Evolutionary conservation across 2,888 invertebrate genomes (phyloP).

Genomic region (Ennomos fuscantarius): DNA sequence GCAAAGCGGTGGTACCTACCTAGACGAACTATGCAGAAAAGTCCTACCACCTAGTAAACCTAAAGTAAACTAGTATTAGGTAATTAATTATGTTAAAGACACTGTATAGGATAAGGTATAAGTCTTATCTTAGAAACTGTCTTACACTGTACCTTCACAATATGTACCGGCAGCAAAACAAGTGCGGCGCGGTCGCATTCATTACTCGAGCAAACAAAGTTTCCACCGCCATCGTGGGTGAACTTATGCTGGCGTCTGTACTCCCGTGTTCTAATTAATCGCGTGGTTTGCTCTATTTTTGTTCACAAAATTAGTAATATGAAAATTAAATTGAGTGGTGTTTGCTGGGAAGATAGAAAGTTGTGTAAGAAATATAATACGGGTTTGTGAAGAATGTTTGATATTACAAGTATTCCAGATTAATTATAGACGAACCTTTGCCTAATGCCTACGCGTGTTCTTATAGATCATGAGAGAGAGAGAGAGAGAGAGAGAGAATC

Average conservation of each 20-base stretch:
- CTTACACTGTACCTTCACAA: constrained; percentile 1
- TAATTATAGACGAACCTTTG: too few species aligned
- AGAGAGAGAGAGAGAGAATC: too few species aligned
- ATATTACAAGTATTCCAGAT: too few species aligned
- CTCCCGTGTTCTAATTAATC: constrained; percentile 41
- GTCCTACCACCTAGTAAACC: too few species aligned
- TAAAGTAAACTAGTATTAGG: too few species aligned
- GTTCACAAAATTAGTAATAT: constrained; percentile 24
- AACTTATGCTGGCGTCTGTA: constrained; percentile 52
- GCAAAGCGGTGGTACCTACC: too few species aligned
- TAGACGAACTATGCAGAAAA: too few species aligned
- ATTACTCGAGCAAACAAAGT: constrained; percentile 61
- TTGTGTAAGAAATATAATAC: background rate
- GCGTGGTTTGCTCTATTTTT: constrained; percentile 36
- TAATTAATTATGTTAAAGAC: too few species aligned
- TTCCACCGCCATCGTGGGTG: constrained; percentile 42
- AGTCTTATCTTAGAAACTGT: constrained; percentile 7
- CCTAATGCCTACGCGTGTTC: too few species aligned
- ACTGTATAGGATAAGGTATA: too few species aligned
- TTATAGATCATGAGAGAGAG: too few species aligned
- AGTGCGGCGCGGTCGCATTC: constrained; percentile 58
- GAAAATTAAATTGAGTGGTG: constrained; percentile 8
- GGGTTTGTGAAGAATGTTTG: too few species aligned
- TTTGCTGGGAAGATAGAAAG: background rate
- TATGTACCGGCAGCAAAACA: constrained; percentile 47